Evolutionary conservation across 2,797 vertebrate species (phyloP).

Genomic region (Ammospiza maritima): DNA sequence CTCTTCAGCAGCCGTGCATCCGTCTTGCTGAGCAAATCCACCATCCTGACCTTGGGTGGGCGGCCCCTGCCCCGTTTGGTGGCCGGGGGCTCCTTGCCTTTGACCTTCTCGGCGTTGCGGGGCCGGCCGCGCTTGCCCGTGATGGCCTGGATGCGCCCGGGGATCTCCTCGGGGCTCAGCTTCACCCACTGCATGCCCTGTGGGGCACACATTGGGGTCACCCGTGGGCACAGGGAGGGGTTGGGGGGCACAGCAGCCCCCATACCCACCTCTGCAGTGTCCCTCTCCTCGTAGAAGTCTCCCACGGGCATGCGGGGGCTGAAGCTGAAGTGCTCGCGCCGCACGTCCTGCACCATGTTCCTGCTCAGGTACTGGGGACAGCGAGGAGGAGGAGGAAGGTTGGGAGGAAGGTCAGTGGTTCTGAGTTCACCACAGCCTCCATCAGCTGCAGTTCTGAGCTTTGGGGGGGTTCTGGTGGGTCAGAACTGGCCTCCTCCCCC

Average conservation of each 20-base stretch:
- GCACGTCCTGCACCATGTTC: conserved; percentile 85
- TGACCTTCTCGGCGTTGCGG: conserved; percentile 88
- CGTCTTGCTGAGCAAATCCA: conserved; percentile 90
- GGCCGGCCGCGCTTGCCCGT: conserved; percentile 94
- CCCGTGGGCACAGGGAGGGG: accelerated
- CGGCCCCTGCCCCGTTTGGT: conserved; percentile 87
- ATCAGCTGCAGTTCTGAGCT: accelerated
- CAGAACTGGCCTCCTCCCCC: neutral
- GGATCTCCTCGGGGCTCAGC: conserved; percentile 91
- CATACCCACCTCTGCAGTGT: conserved; percentile 86
- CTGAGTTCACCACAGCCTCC: accelerated
- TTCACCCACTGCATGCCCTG: conserved; percentile 91
- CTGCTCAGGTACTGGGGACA: conserved; percentile 87
- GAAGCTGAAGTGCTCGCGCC: conserved; percentile 97
- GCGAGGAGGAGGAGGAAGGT: neutral
- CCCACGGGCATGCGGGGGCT: conserved; percentile 97
- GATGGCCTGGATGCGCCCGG: conserved; percentile 96
- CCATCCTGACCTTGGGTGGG: conserved; percentile 89
- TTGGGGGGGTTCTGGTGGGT: no score
- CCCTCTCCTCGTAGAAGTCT: conserved; percentile 94
- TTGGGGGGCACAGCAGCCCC: accelerated
- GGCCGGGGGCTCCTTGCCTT: conserved; percentile 73
- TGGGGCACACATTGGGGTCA: neutral
- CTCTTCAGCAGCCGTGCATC: conserved; percentile 88
- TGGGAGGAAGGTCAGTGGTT: accelerated